Evolutionary conservation across 2,888 invertebrate genomes (phyloP).

Genomic region (Rosalia funebris): DNA sequence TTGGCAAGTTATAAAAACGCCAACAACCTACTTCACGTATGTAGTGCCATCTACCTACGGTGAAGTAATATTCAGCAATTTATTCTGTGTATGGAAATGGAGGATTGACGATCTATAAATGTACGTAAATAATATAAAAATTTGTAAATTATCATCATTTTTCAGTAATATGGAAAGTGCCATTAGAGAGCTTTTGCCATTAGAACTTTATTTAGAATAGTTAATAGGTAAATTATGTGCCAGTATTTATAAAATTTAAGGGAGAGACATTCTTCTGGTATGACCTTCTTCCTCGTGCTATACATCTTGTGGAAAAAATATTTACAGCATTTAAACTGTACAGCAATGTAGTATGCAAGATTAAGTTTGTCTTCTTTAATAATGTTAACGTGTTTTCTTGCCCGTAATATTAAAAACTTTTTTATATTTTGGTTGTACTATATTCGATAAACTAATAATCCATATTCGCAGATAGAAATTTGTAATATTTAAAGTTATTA

Average conservation of each 20-base stretch:
- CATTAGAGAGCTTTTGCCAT: constrained; percentile 28
- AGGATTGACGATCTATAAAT: constrained; percentile 45
- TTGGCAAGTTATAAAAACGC: constrained; percentile 4
- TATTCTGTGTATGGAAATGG: constrained; percentile 36
- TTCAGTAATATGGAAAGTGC: constrained; percentile 4
- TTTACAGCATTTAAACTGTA: no score
- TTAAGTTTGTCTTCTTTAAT: no score
- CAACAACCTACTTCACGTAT: no score
- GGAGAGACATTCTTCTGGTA: constrained; percentile 47
- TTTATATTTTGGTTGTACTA: no score
- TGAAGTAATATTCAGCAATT: constrained; percentile 24
- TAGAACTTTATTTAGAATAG: constrained; percentile 9
- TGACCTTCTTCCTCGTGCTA: constrained; percentile 46
- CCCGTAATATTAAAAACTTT: no score
- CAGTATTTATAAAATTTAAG: constrained; percentile 38
- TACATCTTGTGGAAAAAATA: no score
- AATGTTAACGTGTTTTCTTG: no score
- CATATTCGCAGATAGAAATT: no score
- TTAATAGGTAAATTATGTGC: constrained; percentile 15
- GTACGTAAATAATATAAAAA: constrained; percentile 39
- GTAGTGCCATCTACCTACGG: constrained; percentile 17
- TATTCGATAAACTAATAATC: no score
- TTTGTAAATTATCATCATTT: constrained; percentile 27
- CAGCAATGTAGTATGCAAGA: no score
- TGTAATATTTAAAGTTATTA: no score